These are phyloP conservation scores for Rutilus rutilus DNA, from an alignment of 2,113 vertebrate genomes.

Conservation along the genomic window DNA sequence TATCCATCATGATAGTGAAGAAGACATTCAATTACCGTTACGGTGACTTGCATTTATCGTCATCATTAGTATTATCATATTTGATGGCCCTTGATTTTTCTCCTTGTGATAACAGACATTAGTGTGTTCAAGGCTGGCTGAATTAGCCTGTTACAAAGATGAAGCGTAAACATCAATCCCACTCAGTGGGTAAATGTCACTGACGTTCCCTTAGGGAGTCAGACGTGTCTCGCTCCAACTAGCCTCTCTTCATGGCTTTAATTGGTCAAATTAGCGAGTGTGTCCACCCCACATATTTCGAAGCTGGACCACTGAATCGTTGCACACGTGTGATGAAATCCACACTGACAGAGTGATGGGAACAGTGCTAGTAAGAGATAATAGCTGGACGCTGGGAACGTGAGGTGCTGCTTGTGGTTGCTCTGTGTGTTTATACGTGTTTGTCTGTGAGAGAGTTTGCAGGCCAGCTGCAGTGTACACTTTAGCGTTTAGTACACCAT, in stretches of 20 bases:
- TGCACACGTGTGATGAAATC: constrained; percentile 14
- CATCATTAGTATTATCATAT: constrained; percentile 32
- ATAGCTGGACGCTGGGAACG: constrained; percentile 28
- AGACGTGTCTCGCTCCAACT: background rate
- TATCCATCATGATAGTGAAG: background rate
- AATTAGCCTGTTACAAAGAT: constrained; percentile 42
- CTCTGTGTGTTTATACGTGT: background rate
- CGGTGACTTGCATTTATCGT: background rate
- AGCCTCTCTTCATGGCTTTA: constrained; percentile 16
- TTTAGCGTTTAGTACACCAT: background rate
- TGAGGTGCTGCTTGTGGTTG: constrained; percentile 20
- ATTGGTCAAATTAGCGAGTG: constrained; percentile 32
- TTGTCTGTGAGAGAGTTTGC: constrained; percentile 12
- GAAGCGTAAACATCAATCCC: constrained; percentile 48
- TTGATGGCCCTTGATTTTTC: constrained; percentile 36
- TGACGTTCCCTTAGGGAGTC: constrained; percentile 20
- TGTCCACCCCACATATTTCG: background rate
- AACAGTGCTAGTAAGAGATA: background rate
- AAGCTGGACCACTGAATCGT: background rate
- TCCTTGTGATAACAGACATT: constrained; percentile 45
- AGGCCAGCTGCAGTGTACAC: background rate
- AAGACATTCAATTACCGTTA: constrained; percentile 16
- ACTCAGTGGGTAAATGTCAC: constrained; percentile 39
- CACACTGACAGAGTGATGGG: background rate
- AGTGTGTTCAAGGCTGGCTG: constrained; percentile 12